Evolutionary conservation across 2,888 invertebrate genomes (phyloP).

Genomic region (Eurytoma californica): DNA sequence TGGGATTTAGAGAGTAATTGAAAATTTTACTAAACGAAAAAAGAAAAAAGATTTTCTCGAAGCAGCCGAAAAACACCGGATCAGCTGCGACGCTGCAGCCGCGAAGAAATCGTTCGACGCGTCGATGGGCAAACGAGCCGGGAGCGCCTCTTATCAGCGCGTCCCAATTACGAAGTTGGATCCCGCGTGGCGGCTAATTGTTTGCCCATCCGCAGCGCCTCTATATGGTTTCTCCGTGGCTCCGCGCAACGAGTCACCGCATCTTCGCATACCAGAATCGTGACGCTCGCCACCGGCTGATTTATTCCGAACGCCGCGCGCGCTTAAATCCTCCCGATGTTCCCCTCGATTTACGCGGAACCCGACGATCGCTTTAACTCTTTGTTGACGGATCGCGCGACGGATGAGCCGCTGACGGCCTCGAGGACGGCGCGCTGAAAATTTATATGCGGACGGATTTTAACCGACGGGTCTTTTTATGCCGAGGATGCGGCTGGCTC

Average conservation of each 20-base stretch:
- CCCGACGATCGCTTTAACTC: not conserved
- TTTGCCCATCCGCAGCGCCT: conserved; percentile 20
- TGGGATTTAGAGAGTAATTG: too few species aligned
- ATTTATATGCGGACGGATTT: conserved; percentile 6
- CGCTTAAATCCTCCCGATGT: not conserved
- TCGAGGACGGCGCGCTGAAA: conserved; percentile 9
- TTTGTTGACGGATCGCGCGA: conserved; percentile 2
- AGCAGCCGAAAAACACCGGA: not conserved
- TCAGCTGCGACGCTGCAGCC: not conserved
- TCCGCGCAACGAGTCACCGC: conserved; percentile 34
- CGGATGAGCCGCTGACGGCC: not conserved
- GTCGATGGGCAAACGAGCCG: not conserved
- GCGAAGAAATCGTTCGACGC: not conserved
- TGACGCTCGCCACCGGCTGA: conserved; percentile 22
- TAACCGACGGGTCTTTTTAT: not conserved
- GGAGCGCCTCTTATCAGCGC: not conserved
- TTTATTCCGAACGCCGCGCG: not conserved
- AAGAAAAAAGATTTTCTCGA: not conserved
- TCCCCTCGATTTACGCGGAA: conserved; percentile 14
- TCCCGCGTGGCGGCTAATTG: conserved; percentile 11
- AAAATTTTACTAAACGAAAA: too few species aligned
- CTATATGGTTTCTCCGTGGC: conserved; percentile 22
- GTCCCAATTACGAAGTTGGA: conserved; percentile 5
- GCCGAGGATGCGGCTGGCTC: conserved; percentile 12
- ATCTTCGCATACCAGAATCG: conserved; percentile 43